phyloP scores from a whole-genome alignment of 2,888 invertebrate genomes.

The Eulithis testata region DNA sequence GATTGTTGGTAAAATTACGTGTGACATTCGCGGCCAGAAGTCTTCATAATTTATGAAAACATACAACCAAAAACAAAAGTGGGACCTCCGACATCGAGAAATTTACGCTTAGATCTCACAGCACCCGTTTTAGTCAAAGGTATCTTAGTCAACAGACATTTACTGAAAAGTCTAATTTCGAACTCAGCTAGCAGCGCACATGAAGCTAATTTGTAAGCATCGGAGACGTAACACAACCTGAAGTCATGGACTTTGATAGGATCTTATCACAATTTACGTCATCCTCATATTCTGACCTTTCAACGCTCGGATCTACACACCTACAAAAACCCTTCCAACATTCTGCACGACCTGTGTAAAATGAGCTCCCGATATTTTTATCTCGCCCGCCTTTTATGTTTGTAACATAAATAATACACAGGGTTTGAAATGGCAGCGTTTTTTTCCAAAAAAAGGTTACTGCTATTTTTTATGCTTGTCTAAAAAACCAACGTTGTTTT shows the following conservation, averaged over 20 bases:
- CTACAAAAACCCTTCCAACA: background rate
- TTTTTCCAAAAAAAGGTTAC: too few relatives aligned
- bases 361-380: conserved; percentile 1
- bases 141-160: background rate
- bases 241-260: conserved; percentile 23
- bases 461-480: too few relatives aligned
- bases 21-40: too few relatives aligned
- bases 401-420: background rate
- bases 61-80: too few relatives aligned
- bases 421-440: background rate
- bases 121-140: too few relatives aligned
- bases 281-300: conserved; percentile 25
- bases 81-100: too few relatives aligned
- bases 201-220: conserved; percentile 38
- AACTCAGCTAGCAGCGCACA: conserved; percentile 9
- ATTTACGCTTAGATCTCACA: too few relatives aligned
- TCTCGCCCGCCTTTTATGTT: background rate
- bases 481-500: too few relatives aligned
- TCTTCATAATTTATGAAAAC: too few relatives aligned
- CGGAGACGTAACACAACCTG: conserved; percentile 36
- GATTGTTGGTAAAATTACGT: too few relatives aligned
- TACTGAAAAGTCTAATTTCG: conserved; percentile 1
- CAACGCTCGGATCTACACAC: conserved; percentile 6
- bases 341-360: background rate
- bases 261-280: conserved; percentile 22